A percentile compares a stretch with the other conserved stretches of the same genome.
These are phyloP conservation scores for Hemaris fuciformis DNA, from an alignment of 2,888 invertebrate genomes.

Conservation along the genomic window DNA sequence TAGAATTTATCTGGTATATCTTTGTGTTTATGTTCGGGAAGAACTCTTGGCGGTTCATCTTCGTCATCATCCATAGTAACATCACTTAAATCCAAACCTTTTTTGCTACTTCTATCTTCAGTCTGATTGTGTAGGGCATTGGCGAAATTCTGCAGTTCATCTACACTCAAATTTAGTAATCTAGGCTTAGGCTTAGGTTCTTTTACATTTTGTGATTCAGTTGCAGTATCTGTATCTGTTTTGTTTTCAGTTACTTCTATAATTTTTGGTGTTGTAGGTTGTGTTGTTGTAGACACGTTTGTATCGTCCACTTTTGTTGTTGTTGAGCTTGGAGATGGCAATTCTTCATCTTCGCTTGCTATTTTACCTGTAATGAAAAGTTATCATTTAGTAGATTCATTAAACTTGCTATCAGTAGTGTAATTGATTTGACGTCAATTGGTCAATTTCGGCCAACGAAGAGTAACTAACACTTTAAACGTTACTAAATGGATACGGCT, in stretches of 20 bases:
- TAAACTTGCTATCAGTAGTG: not conserved
- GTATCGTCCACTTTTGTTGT: conserved; percentile 17
- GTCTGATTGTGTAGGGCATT: conserved; percentile 68
- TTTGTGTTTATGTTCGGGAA: conserved; percentile 41
- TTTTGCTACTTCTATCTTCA: conserved; percentile 45
- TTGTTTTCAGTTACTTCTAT: conserved; percentile 33
- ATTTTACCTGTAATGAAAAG: conserved; percentile 60
- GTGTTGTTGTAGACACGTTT: conserved; percentile 23
- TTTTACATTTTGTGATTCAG: conserved; percentile 30
- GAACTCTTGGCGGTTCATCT: conserved; percentile 49
- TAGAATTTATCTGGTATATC: conserved; percentile 68
- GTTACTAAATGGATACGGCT: not conserved
- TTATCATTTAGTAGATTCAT: not conserved
- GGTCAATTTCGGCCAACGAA: not conserved
- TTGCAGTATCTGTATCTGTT: conserved; percentile 28
- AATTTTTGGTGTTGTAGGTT: conserved; percentile 31
- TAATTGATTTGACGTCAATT: not conserved
- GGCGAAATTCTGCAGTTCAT: conserved; percentile 70
- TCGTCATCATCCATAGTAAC: conserved; percentile 88
- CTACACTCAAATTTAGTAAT: conserved; percentile 65
- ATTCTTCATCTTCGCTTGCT: conserved; percentile 59
- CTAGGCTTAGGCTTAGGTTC: conserved; percentile 54
- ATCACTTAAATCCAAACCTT: conserved; percentile 85
- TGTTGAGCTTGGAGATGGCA: conserved; percentile 28
- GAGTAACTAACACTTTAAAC: not conserved